Conservation (phyloP, 2,797 vertebrate genomes). For the Enteromius mattozi region DNA sequence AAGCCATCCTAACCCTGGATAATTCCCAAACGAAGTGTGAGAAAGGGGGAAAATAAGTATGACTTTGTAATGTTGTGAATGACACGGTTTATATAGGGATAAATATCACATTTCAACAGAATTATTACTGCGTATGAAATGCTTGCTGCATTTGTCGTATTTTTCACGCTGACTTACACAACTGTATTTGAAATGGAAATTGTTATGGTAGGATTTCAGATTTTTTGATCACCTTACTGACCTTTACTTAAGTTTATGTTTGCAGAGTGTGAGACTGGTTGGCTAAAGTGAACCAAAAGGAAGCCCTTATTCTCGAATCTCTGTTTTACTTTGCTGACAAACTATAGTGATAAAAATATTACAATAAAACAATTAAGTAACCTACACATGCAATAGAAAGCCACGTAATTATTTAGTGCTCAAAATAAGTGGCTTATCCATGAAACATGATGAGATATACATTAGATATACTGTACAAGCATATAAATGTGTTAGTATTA, state of each 20-base stretch:
- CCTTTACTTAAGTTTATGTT: conserved; percentile 22
- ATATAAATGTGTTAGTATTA: background rate
- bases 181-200: conserved; percentile 76
- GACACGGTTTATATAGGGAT: conserved; percentile 81
- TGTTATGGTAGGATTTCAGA: conserved; percentile 79
- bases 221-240: conserved; percentile 29
- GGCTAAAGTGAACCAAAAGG: background rate
- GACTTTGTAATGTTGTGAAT: conserved; percentile 80
- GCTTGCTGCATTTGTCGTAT: conserved; percentile 77
- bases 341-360: background rate
- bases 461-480: background rate
- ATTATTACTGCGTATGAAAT: conserved; percentile 76
- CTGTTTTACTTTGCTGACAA: background rate
- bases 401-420: background rate
- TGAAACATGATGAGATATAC: background rate
- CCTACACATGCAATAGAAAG: background rate
- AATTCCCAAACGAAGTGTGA: conserved; percentile 83
- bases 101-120: conserved; percentile 79
- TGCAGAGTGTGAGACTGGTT: background rate
- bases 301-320: background rate
- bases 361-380: background rate
- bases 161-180: conserved; percentile 78
- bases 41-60: conserved; percentile 80
- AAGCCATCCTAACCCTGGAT: conserved; percentile 74
- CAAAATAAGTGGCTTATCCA: background rate